These are phyloP conservation scores for Diprion similis DNA, from an alignment of 1,140 invertebrate species.

Conservation along the genomic window DNA sequence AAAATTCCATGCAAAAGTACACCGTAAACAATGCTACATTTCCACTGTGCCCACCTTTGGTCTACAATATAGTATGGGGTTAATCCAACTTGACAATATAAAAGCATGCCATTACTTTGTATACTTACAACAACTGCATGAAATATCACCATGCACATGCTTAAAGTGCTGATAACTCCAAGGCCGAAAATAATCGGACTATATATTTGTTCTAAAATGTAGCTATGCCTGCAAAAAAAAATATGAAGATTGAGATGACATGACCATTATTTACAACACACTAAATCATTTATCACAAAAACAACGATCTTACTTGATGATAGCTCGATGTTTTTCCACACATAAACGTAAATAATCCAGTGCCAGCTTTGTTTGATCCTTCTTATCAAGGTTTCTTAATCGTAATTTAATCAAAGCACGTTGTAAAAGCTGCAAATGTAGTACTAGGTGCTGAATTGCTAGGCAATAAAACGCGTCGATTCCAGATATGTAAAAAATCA, in stretches of 20 bases:
- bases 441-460: background rate
- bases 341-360: background rate
- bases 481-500: background rate
- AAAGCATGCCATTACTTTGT: background rate
- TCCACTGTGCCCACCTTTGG: slow-evolving; percentile 1
- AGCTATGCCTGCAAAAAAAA: background rate
- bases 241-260: too few species aligned
- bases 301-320: background rate
- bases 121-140: background rate
- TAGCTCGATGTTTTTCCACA: background rate
- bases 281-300: background rate
- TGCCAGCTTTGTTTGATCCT: background rate
- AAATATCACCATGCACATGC: slow-evolving; percentile 1
- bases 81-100: background rate
- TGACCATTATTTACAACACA: too few species aligned
- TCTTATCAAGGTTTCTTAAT: background rate
- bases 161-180: slow-evolving; percentile 2
- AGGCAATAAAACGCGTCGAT: background rate
- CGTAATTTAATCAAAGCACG: background rate
- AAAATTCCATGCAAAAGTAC: background rate
- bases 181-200: background rate
- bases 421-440: background rate
- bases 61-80: background rate
- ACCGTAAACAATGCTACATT: background rate
- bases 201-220: background rate